These are phyloP conservation scores for Antheraea assamensis DNA, from an alignment of 2,888 invertebrate genomes.

Conservation along the genomic window DNA sequence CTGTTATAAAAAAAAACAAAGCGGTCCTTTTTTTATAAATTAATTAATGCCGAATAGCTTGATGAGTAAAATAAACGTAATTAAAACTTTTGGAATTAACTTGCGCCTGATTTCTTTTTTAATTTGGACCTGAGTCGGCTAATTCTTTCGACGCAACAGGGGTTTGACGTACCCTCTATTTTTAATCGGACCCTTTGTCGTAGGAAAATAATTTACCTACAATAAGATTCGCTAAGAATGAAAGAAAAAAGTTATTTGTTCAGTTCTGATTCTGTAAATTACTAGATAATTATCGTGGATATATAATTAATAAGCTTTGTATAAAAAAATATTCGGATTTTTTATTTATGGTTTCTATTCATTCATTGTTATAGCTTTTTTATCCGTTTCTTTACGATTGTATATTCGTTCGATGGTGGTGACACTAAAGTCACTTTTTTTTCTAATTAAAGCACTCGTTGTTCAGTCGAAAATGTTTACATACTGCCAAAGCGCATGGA, in stretches of 20 bases:
- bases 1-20: slow-evolving; percentile 5
- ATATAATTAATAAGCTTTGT: too few relatives aligned
- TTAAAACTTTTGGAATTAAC: slow-evolving; percentile 79
- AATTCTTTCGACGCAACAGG: slow-evolving; percentile 74
- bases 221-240: slow-evolving; percentile 9
- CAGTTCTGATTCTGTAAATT: neutral
- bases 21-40: slow-evolving; percentile 49
- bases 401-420: too few relatives aligned
- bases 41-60: slow-evolving; percentile 68
- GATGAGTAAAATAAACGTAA: slow-evolving; percentile 79
- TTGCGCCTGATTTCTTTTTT: slow-evolving; percentile 79
- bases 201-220: slow-evolving; percentile 48
- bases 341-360: too few relatives aligned
- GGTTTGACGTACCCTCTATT: slow-evolving; percentile 74
- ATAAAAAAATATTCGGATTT: too few relatives aligned
- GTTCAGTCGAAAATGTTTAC: too few relatives aligned
- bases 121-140: slow-evolving; percentile 73
- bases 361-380: too few relatives aligned
- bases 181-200: slow-evolving; percentile 63
- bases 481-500: too few relatives aligned
- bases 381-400: too few relatives aligned
- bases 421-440: too few relatives aligned
- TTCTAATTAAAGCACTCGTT: too few relatives aligned
- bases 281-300: neutral
- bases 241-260: neutral